Evolutionary conservation across 2,797 vertebrate species (phyloP), one percentile per base, ranked within the genome.

Genomic region (Falco berigora): DNA sequence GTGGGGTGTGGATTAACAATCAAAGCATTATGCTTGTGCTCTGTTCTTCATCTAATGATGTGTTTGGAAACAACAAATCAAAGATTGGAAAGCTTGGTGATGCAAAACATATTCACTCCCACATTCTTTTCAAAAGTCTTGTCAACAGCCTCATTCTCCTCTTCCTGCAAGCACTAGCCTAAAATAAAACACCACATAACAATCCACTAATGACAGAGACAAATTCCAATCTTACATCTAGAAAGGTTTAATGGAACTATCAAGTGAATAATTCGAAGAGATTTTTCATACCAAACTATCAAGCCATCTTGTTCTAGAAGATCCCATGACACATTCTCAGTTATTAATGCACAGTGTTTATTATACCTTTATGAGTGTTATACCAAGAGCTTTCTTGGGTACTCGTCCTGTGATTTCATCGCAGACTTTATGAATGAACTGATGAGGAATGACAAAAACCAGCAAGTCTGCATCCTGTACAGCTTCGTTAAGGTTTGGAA

Each of bases 291-390:
- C 13, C 28, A 73, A 92, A 93, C 34, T 18, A 85, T 9, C 58
- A 53, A 50, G 22, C 19, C 68, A 67, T 47, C 30, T 46, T 24
- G 27, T 69, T 89, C 81, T 27, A 78, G 56, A 86, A 59, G 30
- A 75, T n/a, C 77, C 12, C 42, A 89, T 0, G 3, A 61, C 34
- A 61, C 12, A 17, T 30, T 59, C 44, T 78, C 24, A 22, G n/a
- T 71, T 78, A 56, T 36, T 77, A 63, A 86, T 4, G 5, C 32
- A 50, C 0, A 34, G 17, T 56, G 52, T 69, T 88, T 62, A 63
- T n/a, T 23, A 68, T 97, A 99, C 99, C 99, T 99, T 99, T 94
- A 99, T 99, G 47, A 99, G 98, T 18, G 98, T 98, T 97, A 99
- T 99, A 40, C 99, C 99, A 5, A 98, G 96, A 0, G 99, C 98